Evolutionary conservation across 2,888 invertebrate genomes (phyloP), one percentile per base, ranked within the genome.

Genomic region (Andrena haemorrhoa): DNA sequence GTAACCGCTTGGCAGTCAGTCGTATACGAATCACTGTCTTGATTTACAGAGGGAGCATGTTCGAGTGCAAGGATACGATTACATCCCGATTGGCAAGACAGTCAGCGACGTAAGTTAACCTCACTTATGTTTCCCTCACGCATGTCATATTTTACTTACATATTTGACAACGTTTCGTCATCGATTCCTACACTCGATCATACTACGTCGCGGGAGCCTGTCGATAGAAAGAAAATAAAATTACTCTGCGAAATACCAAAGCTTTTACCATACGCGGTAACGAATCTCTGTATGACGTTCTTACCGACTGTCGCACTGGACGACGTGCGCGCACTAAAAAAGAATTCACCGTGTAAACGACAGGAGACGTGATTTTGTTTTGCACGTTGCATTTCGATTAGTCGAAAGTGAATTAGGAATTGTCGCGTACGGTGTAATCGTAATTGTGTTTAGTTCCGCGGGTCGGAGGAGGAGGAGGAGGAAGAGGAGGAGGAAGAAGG

Each of bases 21-120:
- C 2, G 3, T 23, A 7, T 29, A 31, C 0, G 20, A 47, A 31
- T 26, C 7, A 33, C 20, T 12, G 10, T 31, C 16, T 61, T 56
- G 41, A 35, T 72, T 90, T 58, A 10, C 75, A 94, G 94, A 90
- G 91, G 69, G 93, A 94, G 68, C 91, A 92, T 29, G 89, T 93
- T 51, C 87, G 92, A 66, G 88, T 90, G 16, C 92, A 92, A 79
- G 90, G 93, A 3, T 92, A 90, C 72, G 96, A 96, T 89, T 92
- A 96, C 72, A 94, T 95, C 73, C 96, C 96, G 0, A 95, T 96
- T 84, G 96, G 96, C 33, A 96, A 96, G 93, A 95, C 95, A 33
- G 94, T 95, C 3, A 95, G 95, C 47, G 95, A 96, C 91, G 96
- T 96, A 90, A 94, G 94, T 79, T 93, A 94, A 79, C 86, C 86